These are phyloP conservation scores for Chelonoidis abingdonii DNA, from an alignment of 2,113 vertebrate genomes.

Conservation along the genomic window DNA sequence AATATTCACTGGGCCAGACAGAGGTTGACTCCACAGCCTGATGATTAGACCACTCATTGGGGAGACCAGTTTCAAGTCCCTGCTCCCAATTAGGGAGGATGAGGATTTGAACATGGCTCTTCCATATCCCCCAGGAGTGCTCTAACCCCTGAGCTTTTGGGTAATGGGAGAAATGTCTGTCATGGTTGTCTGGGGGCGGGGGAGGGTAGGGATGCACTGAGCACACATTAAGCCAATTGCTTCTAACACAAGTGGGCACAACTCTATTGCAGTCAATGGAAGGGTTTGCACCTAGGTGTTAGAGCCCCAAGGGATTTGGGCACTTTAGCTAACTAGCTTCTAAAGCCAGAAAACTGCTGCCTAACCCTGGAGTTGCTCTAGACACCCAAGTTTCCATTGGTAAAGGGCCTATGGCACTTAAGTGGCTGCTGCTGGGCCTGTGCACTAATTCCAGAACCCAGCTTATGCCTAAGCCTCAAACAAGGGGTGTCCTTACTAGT, in stretches of 20 bases:
- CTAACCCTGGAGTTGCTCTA: background rate
- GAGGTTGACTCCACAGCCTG: background rate
- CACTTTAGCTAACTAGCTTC: background rate
- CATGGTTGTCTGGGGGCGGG: background rate
- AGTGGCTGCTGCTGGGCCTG: background rate
- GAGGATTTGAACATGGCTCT: background rate
- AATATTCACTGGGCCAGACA: background rate
- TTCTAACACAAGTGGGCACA: background rate
- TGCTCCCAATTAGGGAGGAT: background rate
- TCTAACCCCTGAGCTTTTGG: background rate
- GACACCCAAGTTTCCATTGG: background rate
- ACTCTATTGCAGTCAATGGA: background rate
- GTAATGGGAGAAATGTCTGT: background rate
- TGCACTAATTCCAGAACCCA: background rate
- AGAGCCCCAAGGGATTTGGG: background rate
- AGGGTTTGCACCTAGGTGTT: background rate
- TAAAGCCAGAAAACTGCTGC: background rate
- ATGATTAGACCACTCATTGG: background rate
- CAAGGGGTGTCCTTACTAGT: rapidly evolving
- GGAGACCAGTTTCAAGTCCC: background rate
- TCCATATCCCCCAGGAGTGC: background rate
- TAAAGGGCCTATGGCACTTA: background rate
- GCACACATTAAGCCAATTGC: background rate
- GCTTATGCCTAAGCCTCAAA: background rate
- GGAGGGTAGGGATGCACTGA: background rate